Conservation (phyloP, 2,113 vertebrate species). For the Salvator merianae region DNA sequence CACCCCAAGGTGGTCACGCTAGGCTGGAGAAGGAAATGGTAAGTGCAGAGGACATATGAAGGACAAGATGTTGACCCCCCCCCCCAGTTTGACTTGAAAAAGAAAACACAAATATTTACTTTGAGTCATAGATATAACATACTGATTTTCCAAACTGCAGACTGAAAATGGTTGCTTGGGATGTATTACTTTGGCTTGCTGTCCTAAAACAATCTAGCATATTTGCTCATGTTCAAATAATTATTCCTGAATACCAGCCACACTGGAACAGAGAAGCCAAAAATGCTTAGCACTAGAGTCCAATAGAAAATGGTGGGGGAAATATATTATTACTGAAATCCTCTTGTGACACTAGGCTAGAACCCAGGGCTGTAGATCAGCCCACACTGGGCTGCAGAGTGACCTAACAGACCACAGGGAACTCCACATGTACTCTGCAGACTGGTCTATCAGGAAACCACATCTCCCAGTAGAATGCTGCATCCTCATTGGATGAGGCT, state of each 20-base stretch:
- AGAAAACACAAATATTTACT: not conserved
- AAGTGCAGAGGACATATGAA: slow-evolving; percentile 32
- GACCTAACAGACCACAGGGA: too few species aligned
- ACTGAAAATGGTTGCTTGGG: not conserved
- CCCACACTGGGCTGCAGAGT: too few species aligned
- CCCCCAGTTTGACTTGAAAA: not conserved
- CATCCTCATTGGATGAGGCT: too few species aligned
- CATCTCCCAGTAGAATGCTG: too few species aligned
- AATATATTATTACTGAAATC: too few species aligned
- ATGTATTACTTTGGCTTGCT: not conserved
- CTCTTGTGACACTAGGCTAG: too few species aligned
- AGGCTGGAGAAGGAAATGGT: not conserved
- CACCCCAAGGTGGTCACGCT: not conserved
- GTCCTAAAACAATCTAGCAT: not conserved
- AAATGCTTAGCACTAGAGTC: not conserved
- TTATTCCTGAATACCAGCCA: not conserved
- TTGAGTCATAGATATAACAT: not conserved
- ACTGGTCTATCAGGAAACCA: too few species aligned
- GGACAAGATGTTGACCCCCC: slow-evolving; percentile 1
- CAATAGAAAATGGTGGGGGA: not conserved
- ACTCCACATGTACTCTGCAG: too few species aligned
- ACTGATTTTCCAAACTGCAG: too few species aligned
- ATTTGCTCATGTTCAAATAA: too few species aligned
- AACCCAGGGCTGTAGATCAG: too few species aligned
- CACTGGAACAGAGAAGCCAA: not conserved